These are phyloP conservation scores for Drosophila ficusphila DNA, from an alignment of 1,140 invertebrate genomes.

Conservation along the genomic window DNA sequence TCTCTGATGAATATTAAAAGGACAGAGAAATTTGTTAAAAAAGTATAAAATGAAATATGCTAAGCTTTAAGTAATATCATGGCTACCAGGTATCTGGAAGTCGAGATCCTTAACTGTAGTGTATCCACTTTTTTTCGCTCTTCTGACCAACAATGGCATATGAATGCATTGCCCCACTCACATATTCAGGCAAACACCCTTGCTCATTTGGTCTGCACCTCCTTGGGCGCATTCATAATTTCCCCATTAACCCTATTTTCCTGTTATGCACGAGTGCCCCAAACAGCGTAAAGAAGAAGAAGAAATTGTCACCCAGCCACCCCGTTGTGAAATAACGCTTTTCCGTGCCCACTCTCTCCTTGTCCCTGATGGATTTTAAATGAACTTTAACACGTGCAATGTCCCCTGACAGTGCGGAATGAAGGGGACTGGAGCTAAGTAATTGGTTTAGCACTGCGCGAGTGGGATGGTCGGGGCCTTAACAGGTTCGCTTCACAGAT, in stretches of 20 bases:
- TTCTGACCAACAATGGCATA: constrained; percentile 64
- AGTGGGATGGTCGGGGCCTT: not conserved
- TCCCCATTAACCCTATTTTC: constrained; percentile 76
- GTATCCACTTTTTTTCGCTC: not conserved
- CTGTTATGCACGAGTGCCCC: constrained; percentile 72
- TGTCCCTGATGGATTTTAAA: constrained; percentile 79
- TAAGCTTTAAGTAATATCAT: too few relatives aligned
- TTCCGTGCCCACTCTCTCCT: constrained; percentile 3
- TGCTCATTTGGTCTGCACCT: constrained; percentile 33
- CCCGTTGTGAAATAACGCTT: constrained; percentile 15
- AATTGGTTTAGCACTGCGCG: constrained; percentile 66
- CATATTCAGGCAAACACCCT: not conserved
- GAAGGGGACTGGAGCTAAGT: constrained; percentile 57
- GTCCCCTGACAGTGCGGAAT: constrained; percentile 21
- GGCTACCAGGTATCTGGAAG: not conserved
- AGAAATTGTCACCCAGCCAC: constrained; percentile 63
- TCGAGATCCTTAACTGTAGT: not conserved
- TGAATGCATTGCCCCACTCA: constrained; percentile 60
- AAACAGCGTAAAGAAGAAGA: constrained; percentile 28
- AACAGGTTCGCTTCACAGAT: constrained; percentile 43
- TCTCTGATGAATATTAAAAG: too few relatives aligned
- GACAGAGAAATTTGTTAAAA: too few relatives aligned
- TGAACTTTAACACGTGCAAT: constrained; percentile 79
- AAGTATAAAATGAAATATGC: too few relatives aligned
- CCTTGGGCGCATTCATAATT: constrained; percentile 73